Base-by-base conservation (phyloP, 2,888 invertebrate species). In the Eudasyphora cyanicolor region DNA sequence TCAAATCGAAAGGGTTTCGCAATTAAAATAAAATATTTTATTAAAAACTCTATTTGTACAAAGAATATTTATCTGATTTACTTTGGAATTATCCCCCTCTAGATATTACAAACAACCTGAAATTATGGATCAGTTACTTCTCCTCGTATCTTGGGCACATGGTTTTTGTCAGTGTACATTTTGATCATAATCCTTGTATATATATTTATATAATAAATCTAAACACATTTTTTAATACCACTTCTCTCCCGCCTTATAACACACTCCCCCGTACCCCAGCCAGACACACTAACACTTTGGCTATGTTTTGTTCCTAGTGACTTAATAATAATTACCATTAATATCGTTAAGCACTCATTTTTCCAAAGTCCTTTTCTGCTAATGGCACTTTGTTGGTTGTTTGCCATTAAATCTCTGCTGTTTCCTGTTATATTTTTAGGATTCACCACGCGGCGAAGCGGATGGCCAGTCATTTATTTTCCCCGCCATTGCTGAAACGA, bases 381-480 rank as follows among this genome's bases (percentile, higher is more conserved):
- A 12, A 17, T 35, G 17, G 17, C 38, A n/a, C 54, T 60, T n/a
- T 38, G 17, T 14, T 0, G 17, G 17, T 27, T 45, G 49, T 79
- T 6, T 49, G 32, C 64, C 32, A 51, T 54, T 60, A 60, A 60
- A 27, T 24, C 60, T 64, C 49, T 70, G 10, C n/a, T 54, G 21
- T 79, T 79, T 76, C 51, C 73, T 70, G 19, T 82, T 73, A 19
- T 79, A 79, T 32, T 76, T 88, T 87, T 90, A 93, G 91, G 95
- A 95, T 88, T 95, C 95, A 21, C 95, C 95, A 14, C 93, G 95
- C 74, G 94, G 94, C 86, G 94, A 95, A 87, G 94, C 94, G 38
- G 95, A 95, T 86, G 94, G 94, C 2, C 95, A 95, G 89, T 94
- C 94, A 85, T 95, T 95, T 89, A 93, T 95, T 73, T 95, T 95